Percentiles rank a stretch among this genome's conserved stretches.
Evolutionary conservation across 2,888 invertebrate species (phyloP).

Genomic region (Gonocerus acuteangulatus): DNA sequence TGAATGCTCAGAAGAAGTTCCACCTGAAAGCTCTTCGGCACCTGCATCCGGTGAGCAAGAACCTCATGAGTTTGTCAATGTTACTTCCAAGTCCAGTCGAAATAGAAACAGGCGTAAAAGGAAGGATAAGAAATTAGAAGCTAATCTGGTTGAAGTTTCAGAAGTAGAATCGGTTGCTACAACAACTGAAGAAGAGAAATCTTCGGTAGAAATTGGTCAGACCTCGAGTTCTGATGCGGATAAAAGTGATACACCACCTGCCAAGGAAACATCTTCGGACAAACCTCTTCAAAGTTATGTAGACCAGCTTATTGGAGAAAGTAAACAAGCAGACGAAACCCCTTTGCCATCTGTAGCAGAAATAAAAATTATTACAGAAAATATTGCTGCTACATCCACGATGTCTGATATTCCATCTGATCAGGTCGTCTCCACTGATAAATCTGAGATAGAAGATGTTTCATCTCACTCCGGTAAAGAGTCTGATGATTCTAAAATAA

Average conservation of each 20-base stretch:
- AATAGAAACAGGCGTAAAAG: constrained; percentile 10
- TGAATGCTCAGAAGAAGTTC: background rate
- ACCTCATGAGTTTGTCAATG: background rate
- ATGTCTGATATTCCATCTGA: constrained; percentile 2
- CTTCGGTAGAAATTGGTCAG: background rate
- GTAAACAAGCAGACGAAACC: background rate
- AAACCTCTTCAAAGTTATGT: too few species aligned
- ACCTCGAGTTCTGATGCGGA: background rate
- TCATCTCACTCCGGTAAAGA: constrained; percentile 21
- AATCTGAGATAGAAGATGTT: constrained; percentile 20
- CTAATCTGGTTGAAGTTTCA: background rate
- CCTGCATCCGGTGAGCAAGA: too few species aligned
- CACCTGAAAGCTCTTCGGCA: background rate
- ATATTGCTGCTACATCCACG: background rate
- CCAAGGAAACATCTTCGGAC: background rate
- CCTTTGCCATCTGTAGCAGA: background rate
- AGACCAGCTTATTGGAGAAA: background rate
- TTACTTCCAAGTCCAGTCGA: background rate
- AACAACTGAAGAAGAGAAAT: background rate
- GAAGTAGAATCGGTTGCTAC: background rate
- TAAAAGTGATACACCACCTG: background rate
- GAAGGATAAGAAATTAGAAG: constrained; percentile 1
- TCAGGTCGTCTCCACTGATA: constrained; percentile 9
- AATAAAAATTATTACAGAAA: background rate
- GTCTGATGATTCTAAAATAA: constrained; percentile 23